phyloP scores from a whole-genome alignment of 2,888 invertebrate genomes.

The Drosophila buzzatii region DNA sequence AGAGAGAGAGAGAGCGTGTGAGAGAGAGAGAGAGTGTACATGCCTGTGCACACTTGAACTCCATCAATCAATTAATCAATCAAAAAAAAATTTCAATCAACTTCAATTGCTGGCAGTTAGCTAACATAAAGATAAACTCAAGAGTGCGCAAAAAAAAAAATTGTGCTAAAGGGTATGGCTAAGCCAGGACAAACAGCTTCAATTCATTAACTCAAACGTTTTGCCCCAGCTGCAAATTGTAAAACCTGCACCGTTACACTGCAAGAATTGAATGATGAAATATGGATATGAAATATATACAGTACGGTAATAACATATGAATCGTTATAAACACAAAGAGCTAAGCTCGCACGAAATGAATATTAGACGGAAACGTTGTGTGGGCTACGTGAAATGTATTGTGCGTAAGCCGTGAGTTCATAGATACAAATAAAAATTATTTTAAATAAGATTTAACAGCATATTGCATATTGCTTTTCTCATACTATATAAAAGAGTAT shows the following conservation, averaged over 20 bases:
- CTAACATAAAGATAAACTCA: slow-evolving; percentile 44
- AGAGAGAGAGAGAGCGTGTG: too few species aligned
- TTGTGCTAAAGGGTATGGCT: slow-evolving; percentile 10
- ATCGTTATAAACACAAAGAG: too few species aligned
- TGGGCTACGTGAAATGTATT: too few species aligned
- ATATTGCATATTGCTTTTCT: too few species aligned
- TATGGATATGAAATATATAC: background rate
- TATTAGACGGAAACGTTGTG: too few species aligned
- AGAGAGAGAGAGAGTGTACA: background rate
- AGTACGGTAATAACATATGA: too few species aligned
- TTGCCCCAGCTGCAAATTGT: slow-evolving; percentile 56
- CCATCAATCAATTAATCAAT: slow-evolving; percentile 77
- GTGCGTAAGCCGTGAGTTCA: too few species aligned
- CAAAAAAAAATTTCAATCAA: slow-evolving; percentile 73
- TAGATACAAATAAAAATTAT: too few species aligned
- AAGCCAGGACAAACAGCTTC: slow-evolving; percentile 47
- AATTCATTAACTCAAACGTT: slow-evolving; percentile 74
- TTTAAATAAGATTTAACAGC: too few species aligned
- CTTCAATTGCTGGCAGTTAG: slow-evolving; percentile 64
- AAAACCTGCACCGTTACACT: slow-evolving; percentile 46
- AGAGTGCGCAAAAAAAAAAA: slow-evolving; percentile 18
- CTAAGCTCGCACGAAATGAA: too few species aligned
- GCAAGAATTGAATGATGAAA: background rate
- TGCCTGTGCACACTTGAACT: slow-evolving; percentile 49
- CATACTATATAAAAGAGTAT: too few species aligned